These are phyloP conservation scores for Numenius arquata DNA, from an alignment of 2,113 vertebrate species.

Conservation along the genomic window DNA sequence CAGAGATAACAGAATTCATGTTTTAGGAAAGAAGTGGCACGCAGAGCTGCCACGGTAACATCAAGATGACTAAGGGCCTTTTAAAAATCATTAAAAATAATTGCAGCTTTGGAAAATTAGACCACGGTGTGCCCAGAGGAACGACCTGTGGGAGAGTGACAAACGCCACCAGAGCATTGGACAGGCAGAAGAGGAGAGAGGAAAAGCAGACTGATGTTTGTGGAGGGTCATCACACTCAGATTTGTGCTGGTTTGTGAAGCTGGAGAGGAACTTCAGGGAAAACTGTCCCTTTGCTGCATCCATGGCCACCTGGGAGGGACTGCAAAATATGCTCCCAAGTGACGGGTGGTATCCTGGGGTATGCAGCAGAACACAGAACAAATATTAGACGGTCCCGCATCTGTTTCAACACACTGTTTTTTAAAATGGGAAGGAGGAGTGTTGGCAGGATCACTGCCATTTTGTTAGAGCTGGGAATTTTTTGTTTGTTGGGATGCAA, in stretches of 20 bases:
- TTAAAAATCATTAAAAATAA: background rate
- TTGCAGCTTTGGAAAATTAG: background rate
- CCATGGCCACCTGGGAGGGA: background rate
- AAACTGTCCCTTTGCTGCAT: background rate
- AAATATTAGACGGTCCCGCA: background rate
- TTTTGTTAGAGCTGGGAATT: background rate
- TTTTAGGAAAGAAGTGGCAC: background rate
- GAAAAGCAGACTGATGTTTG: background rate
- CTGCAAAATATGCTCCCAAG: background rate
- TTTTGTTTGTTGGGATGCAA: background rate
- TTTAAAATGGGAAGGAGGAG: background rate
- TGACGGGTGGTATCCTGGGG: background rate
- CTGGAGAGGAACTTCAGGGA: background rate
- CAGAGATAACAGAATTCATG: accelerated
- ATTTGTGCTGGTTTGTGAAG: background rate
- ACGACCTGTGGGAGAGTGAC: background rate
- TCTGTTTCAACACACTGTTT: background rate
- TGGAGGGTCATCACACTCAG: background rate
- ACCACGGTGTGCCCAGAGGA: background rate
- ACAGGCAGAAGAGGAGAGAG: background rate
- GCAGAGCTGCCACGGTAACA: accelerated
- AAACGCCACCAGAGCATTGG: background rate
- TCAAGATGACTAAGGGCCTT: background rate
- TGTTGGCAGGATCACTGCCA: background rate
- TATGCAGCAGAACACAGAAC: background rate